Conservation (phyloP, 2,888 invertebrate species). For the Lapara coniferarum region DNA sequence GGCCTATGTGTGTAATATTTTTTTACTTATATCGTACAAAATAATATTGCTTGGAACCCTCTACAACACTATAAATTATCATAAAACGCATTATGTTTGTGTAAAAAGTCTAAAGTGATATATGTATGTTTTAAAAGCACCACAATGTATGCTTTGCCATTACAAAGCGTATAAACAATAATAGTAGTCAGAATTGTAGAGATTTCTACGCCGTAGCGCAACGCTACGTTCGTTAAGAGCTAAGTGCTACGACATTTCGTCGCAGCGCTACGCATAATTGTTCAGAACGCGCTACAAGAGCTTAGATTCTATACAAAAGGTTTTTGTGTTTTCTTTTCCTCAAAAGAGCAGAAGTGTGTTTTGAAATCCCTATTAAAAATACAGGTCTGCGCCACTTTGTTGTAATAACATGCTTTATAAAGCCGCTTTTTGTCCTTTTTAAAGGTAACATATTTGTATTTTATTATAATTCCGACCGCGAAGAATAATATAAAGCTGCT, state of each 20-base stretch:
- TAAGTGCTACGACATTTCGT: conserved; percentile 23
- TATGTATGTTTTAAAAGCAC: background rate
- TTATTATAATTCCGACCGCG: too few species aligned
- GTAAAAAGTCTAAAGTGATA: background rate
- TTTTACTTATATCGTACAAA: too few species aligned
- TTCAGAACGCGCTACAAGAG: conserved; percentile 8
- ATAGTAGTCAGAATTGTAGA: conserved; percentile 1
- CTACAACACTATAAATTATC: too few species aligned
- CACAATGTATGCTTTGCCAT: background rate
- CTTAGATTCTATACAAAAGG: conserved; percentile 15
- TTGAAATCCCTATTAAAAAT: background rate
- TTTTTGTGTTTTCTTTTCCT: conserved; percentile 2
- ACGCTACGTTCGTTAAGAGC: conserved; percentile 1
- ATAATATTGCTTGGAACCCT: too few species aligned
- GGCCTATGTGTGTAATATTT: too few species aligned
- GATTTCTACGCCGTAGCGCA: conserved; percentile 1
- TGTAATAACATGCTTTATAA: background rate
- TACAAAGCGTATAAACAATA: background rate
- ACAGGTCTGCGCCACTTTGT: background rate
- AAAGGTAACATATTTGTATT: too few species aligned
- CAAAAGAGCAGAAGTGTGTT: conserved; percentile 6
- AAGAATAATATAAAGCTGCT: too few species aligned
- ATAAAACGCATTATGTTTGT: too few species aligned
- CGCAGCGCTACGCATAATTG: conserved; percentile 19
- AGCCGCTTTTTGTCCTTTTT: too few species aligned